Percentiles rank a stretch among this genome's conserved stretches.
These are phyloP conservation scores for Tigriopus japonicus DNA, from an alignment of 1,140 invertebrate genomes.

Conservation along the genomic window DNA sequence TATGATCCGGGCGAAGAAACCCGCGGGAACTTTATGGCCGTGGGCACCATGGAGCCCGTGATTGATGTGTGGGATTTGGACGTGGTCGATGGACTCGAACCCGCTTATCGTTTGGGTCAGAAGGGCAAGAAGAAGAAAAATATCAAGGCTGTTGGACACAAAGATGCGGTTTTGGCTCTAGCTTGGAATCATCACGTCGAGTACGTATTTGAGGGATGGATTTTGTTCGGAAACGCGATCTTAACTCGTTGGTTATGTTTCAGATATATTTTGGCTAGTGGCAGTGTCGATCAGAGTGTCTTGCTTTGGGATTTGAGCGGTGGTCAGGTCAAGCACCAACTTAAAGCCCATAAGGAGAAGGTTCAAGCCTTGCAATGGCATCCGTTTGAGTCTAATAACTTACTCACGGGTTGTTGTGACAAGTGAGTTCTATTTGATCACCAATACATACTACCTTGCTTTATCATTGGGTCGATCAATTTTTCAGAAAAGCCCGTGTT, in stretches of 20 bases:
- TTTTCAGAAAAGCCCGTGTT: slow-evolving; percentile 39
- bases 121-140: slow-evolving; percentile 54
- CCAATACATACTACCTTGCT: not conserved
- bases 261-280: slow-evolving; percentile 73
- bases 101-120: slow-evolving; percentile 54
- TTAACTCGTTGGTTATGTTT: slow-evolving; percentile 20
- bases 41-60: slow-evolving; percentile 73
- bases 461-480: not conserved
- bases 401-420: slow-evolving; percentile 17
- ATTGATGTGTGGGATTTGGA: slow-evolving; percentile 92
- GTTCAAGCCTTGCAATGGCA: slow-evolving; percentile 75
- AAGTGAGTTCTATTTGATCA: slow-evolving; percentile 12
- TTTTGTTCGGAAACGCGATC: not conserved
- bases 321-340: slow-evolving; percentile 45
- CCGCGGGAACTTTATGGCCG: slow-evolving; percentile 62
- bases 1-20: slow-evolving; percentile 44
- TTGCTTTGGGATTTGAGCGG: slow-evolving; percentile 83
- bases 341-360: slow-evolving; percentile 57
- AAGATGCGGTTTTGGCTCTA: slow-evolving; percentile 70
- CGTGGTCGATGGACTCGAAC: slow-evolving; percentile 69
- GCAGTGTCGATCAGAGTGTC: slow-evolving; percentile 67
- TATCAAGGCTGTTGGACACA: slow-evolving; percentile 45
- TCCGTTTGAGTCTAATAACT: slow-evolving; percentile 49
- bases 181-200: slow-evolving; percentile 64
- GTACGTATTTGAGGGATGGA: slow-evolving; percentile 20